Base-by-base conservation (phyloP, 92 coral and sea anemone genomes). In the Porites evermanni region DNA sequence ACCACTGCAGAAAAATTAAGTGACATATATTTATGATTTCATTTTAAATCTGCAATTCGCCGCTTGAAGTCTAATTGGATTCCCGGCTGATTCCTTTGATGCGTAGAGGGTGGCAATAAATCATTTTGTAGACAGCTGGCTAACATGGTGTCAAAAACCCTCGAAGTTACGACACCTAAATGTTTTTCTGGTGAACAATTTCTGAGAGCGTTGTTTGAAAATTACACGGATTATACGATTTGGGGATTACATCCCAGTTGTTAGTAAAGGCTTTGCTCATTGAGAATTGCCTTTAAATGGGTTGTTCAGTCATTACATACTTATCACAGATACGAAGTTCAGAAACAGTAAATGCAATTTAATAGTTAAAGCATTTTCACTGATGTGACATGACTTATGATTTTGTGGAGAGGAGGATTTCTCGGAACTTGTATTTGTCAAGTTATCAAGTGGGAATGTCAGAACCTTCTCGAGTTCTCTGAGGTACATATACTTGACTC, bases 21-120 rank as follows among this genome's bases (percentile, higher is more conserved):
- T 72, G 76, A 72, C 76, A 51, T 72, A 51, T 72, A 72, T 72
- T 72, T 72, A 72, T 72, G 76, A 72, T 44, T 47, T 38, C 56
- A 72, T 44, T 47, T 38, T n/a, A 50, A 51, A 72, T 72, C 56
- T 23, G 76, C 26, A 72, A 72, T 51, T 72, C 76, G 12, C 76
- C 76, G 58, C 74, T 51, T 14, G 76, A 72, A 13, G 47, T 72
- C 76, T 72, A 10, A 72, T 72, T 72, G 76, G 76, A 72, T 72
- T 38, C 50, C 54, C 74, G 16, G 50, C 56, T 72, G 50, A 72
- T 72, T 72, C 24, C 10, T 10, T 32, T 21, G 54, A 72, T 72
- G 44, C 56, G 44, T 72, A 13, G 12, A 51, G 9, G 76, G 76
- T 38, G 76, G 14, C 24, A 72, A 72, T 72, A 72, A 72, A 72